Base-by-base conservation (phyloP, 2,797 vertebrate genomes). In the Parauchenoglanis ngamensis region DNA sequence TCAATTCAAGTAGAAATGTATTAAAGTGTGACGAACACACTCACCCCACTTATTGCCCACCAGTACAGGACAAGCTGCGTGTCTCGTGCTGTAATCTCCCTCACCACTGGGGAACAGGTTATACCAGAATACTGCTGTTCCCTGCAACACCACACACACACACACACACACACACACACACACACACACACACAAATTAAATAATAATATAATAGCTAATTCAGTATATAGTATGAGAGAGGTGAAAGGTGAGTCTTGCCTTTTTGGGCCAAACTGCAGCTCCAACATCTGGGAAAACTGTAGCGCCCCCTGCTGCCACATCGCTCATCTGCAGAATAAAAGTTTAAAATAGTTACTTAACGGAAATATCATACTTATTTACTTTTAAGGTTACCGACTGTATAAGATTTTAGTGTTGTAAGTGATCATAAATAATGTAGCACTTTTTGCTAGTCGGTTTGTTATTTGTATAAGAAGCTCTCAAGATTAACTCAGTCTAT, bases 31-130 rank as follows among this genome's bases (percentile, higher is more conserved):
- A 35, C 52, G 23, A 46, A 21, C 23, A 49, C 1, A 95, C 95
- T 96, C 91, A 99, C 98, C 98, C 98, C 98, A 99, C 92, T 99
- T 99, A 92, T 98, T 99, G 91, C 98, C 98, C 80, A 99, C 98
- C 90, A 99, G 94, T 86, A 99, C 98, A 0, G 98, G 98, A 91
- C 98, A 99, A 78, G 98, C 98, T 0, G 98, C 98, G 0, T 99
- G 98, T 73, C 98, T 94, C 0, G 98, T 99, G 92, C 98, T 99
- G 91, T 99, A 99, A 91, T 99, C 98, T 49, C 98, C 98, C 93
- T 99, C 98, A 86, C 98, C 98, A 0, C 96, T 99, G 49, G 97
- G 91, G 89, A 99, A 99, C 25, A 99, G 95, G 85, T 99, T 99
- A 92, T 99, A 99, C 98, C 98, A 99, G 95, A 99, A 99, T 70